phyloP scores from a whole-genome alignment of 2,797 vertebrate genomes.

The Sarcophilus harrisii region DNA sequence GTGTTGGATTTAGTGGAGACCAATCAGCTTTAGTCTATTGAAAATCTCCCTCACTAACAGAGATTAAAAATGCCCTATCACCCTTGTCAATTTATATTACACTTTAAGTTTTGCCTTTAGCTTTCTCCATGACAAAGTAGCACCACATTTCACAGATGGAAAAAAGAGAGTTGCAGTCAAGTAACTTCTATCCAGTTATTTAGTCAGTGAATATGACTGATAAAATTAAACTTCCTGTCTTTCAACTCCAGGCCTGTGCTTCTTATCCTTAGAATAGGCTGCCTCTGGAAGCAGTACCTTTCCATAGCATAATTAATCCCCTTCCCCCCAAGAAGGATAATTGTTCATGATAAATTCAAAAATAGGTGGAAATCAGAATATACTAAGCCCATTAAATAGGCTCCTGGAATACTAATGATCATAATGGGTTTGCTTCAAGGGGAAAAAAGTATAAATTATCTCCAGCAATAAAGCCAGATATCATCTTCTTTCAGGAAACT shows the following conservation, averaged over 20 bases:
- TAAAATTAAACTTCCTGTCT: neutral
- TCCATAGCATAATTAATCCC: neutral
- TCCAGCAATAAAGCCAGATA: constrained; percentile 4
- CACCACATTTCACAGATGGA: neutral
- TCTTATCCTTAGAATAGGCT: neutral
- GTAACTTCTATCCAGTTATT: neutral
- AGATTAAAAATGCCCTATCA: neutral
- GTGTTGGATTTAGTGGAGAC: neutral
- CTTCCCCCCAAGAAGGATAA: neutral
- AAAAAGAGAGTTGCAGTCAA: neutral
- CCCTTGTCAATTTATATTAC: neutral
- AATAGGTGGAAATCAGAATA: neutral
- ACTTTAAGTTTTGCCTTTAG: neutral
- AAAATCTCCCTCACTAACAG: neutral
- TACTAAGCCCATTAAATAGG: neutral
- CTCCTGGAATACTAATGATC: neutral
- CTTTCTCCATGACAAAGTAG: neutral
- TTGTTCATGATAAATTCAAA: neutral
- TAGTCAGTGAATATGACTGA: neutral
- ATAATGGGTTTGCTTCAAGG: neutral
- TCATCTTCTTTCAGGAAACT: neutral
- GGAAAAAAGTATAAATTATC: neutral
- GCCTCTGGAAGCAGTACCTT: neutral
- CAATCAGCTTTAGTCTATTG: neutral
- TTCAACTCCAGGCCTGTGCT: neutral